These are phyloP conservation scores for Ictidomys tridecemlineatus DNA, from an alignment of 2,113 vertebrate genomes.

Conservation along the genomic window DNA sequence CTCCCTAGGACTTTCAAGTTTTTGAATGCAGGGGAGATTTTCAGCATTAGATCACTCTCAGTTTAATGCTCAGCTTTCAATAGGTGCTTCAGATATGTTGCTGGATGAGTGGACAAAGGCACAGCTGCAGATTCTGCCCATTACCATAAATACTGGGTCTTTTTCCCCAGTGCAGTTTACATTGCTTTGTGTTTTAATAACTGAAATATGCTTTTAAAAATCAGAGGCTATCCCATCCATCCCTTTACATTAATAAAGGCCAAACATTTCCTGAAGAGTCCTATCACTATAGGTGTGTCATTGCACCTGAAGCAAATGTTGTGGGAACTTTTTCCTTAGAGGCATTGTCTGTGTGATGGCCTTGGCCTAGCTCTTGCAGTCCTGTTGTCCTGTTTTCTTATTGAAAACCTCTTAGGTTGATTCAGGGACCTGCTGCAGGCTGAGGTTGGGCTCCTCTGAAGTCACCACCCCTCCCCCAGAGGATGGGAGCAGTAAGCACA, in stretches of 20 bases:
- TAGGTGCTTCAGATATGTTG: fast-evolving
- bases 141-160: not conserved
- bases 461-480: fast-evolving
- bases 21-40: not conserved
- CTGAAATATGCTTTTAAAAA: not conserved
- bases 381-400: not conserved
- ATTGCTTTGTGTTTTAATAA: slow-evolving; percentile 23
- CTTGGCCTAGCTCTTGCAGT: not conserved
- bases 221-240: not conserved
- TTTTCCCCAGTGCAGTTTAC: not conserved
- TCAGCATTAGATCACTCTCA: fast-evolving
- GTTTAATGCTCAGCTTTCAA: not conserved
- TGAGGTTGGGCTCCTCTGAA: not conserved
- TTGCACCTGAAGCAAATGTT: not conserved
- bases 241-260: not conserved
- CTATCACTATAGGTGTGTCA: too few relatives aligned
- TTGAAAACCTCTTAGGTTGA: not conserved
- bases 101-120: not conserved
- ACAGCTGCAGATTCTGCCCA: not conserved
- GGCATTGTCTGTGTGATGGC: not conserved
- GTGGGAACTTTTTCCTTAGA: not conserved
- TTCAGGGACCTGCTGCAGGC: not conserved
- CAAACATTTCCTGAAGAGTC: not conserved
- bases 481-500: not conserved
- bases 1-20: not conserved